A percentile compares a stretch with the other conserved stretches of the same genome.
These are phyloP conservation scores for Corvus cornix DNA, from an alignment of 2,113 vertebrate genomes.

Conservation along the genomic window DNA sequence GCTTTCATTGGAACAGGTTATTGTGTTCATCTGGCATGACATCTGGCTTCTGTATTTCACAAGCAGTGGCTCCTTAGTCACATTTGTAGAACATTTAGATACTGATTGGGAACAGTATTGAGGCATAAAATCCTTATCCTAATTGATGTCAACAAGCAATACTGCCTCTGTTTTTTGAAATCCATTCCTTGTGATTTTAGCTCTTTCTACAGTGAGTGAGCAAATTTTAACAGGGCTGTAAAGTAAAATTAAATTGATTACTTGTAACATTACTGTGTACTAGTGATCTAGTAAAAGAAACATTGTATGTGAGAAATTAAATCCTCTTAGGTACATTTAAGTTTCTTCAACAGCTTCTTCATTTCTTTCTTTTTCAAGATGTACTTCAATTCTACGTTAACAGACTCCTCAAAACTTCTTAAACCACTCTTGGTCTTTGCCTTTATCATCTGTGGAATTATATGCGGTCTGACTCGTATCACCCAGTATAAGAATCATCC, in stretches of 20 bases:
- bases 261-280: not conserved
- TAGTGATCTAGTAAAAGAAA: not conserved
- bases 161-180: not conserved
- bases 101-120: not conserved
- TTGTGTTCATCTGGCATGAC: constrained; percentile 8
- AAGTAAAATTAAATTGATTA: not conserved
- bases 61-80: not conserved
- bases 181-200: not conserved
- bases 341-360: constrained; percentile 7
- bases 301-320: not conserved
- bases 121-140: constrained; percentile 2
- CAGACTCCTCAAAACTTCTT: constrained; percentile 95
- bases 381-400: constrained; percentile 98
- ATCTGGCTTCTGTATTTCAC: constrained; percentile 32
- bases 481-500: constrained; percentile 98
- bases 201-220: not conserved
- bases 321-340: not conserved
- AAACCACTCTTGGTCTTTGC: constrained; percentile 96
- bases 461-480: constrained; percentile 94
- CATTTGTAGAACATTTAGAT: not conserved
- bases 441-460: constrained; percentile 94
- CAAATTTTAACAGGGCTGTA: not conserved
- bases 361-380: constrained; percentile 81
- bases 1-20: not conserved
- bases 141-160: not conserved